phyloP scores from a whole-genome alignment of 2,797 vertebrate genomes.

The Tinamus major region DNA sequence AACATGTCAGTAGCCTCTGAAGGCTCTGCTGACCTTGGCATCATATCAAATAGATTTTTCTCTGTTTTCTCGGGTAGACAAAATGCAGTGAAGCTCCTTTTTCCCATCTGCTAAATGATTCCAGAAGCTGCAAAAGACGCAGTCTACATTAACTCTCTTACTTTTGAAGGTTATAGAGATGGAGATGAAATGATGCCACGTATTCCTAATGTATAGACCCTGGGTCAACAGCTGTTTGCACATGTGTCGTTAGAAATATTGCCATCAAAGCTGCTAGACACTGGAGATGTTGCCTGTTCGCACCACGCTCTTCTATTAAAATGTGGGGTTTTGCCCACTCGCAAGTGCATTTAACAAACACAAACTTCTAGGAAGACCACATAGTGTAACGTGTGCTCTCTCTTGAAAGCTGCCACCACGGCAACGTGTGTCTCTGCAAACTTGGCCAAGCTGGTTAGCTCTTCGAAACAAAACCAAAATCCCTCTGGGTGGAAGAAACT shows the following conservation, averaged over 20 bases:
- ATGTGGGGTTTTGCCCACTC: background rate
- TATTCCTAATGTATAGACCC: conserved; percentile 2
- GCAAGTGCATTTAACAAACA: background rate
- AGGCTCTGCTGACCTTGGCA: background rate
- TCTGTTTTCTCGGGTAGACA: background rate
- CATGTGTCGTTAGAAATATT: background rate
- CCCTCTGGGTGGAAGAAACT: background rate
- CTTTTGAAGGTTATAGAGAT: conserved; percentile 57
- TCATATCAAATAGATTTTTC: background rate
- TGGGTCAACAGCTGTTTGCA: conserved; percentile 35
- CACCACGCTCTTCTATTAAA: background rate
- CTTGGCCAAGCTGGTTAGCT: background rate
- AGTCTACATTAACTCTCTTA: conserved; percentile 28
- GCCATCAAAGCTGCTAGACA: background rate
- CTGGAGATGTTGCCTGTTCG: background rate
- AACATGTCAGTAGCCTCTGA: background rate
- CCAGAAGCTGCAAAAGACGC: background rate
- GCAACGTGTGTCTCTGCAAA: background rate
- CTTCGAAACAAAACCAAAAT: background rate
- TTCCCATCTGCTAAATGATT: background rate
- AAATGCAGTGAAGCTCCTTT: background rate
- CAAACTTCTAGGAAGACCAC: background rate
- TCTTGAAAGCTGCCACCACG: background rate
- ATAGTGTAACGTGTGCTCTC: background rate
- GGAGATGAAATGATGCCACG: background rate